Percentiles rank a stretch among this genome's conserved stretches.
phyloP scores from a whole-genome alignment of 2,113 vertebrate genomes.

The Sialia sialis region DNA sequence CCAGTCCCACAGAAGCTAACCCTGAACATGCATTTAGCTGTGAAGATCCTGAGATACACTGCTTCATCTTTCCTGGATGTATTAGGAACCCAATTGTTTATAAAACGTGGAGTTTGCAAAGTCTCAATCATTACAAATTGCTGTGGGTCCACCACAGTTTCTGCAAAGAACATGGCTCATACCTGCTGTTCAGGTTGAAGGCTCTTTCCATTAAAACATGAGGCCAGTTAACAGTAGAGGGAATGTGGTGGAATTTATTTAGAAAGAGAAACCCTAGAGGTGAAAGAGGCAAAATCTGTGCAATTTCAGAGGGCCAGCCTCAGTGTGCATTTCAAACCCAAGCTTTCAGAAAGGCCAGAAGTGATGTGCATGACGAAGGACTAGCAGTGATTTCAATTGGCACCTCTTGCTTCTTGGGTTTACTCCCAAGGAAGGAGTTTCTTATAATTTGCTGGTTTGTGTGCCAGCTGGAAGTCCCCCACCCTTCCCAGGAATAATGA shows the following conservation, averaged over 20 bases:
- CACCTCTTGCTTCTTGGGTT: not conserved
- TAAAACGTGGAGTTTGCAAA: not conserved
- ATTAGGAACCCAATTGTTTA: not conserved
- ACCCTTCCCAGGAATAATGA: not conserved
- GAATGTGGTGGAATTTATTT: not conserved
- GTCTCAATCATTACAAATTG: not conserved
- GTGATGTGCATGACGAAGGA: not conserved
- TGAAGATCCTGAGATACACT: too few species aligned
- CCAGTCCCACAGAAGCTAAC: not conserved
- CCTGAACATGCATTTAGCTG: not conserved
- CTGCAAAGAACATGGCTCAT: not conserved
- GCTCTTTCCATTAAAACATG: not conserved
- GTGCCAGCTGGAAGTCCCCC: not conserved
- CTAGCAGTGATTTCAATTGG: not conserved
- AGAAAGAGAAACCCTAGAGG: not conserved
- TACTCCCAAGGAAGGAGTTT: not conserved
- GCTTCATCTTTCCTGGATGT: not conserved
- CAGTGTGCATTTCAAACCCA: not conserved
- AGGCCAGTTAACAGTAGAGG: not conserved
- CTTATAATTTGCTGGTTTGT: not conserved
- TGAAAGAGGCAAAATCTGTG: not conserved
- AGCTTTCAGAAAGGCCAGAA: not conserved
- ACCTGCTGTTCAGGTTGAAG: not conserved
- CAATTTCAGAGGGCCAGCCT: not conserved
- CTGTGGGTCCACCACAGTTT: not conserved